Evolutionary conservation across 2,888 invertebrate species (phyloP), one percentile per base, ranked within the genome.

Genomic region (Polydrusus pterygomalis): DNA sequence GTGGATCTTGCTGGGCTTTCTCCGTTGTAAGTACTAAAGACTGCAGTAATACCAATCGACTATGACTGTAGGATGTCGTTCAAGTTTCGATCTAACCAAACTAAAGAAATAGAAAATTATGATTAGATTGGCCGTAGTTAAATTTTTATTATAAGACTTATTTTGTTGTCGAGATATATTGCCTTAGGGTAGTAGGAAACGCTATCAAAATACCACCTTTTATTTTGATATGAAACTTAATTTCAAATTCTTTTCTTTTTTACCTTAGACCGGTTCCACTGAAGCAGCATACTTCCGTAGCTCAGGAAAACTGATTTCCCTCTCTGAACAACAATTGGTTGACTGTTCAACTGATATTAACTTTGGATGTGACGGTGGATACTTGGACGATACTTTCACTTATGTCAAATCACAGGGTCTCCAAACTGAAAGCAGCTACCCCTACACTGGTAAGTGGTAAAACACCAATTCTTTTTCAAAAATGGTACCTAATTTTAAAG

Each of bases 1-100:
- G 83, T 68, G 80, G 80, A 30, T 78, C 80, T 38, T 81, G 80
- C 77, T 83, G 81, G 81, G 60, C 78, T 54, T 83, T 81, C 58
- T 70, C 79, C 60, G 47, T 79, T 11, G 80, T 81, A 77, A 79
- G 80, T 79, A 56, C 20, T 5, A 13, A 40, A 3, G 10, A 9
- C 40, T 40, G 30, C 7, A 30, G n/a, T n/a, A n/a, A n/a, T n/a
- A n/a, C n/a, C n/a, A n/a, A n/a, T n/a, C n/a, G n/a, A n/a, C n/a
- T n/a, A n/a, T n/a, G n/a, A n/a, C n/a, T n/a, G n/a, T n/a, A n/a
- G n/a, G n/a, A n/a, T n/a, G n/a, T n/a, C n/a, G n/a, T n/a, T n/a
- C n/a, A n/a, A n/a, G n/a, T n/a, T n/a, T n/a, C n/a, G n/a, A n/a
- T n/a, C n/a, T n/a, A n/a, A n/a, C n/a, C n/a, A n/a, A n/a, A n/a